Evolutionary conservation across 1,140 invertebrate genomes (phyloP).

Genomic region (Caerostris extrusa): DNA sequence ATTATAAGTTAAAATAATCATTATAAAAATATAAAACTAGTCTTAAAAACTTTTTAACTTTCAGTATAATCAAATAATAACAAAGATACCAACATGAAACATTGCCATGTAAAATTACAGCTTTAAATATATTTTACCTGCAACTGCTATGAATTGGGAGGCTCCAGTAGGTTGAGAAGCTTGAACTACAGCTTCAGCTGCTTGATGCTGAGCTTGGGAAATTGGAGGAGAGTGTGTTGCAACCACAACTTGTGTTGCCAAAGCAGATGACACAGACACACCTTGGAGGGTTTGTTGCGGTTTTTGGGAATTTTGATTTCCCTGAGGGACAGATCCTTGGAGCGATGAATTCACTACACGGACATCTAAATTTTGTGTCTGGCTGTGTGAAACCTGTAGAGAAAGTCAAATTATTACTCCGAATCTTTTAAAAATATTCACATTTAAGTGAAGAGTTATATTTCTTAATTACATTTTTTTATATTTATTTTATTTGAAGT

Average conservation of each 20-base stretch:
- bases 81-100: too few species aligned
- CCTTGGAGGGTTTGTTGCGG: slow-evolving; percentile 42
- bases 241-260: slow-evolving; percentile 60
- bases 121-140: slow-evolving; percentile 44
- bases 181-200: slow-evolving; percentile 61
- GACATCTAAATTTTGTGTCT: slow-evolving; percentile 59
- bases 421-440: background rate
- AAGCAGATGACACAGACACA: slow-evolving; percentile 4
- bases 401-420: background rate
- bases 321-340: slow-evolving; percentile 34
- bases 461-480: background rate
- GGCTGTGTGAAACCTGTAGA: slow-evolving; percentile 54
- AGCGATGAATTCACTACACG: slow-evolving; percentile 44
- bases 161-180: slow-evolving; percentile 44
- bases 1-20: too few species aligned
- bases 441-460: background rate
- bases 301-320: slow-evolving; percentile 63
- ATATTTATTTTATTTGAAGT: too few species aligned
- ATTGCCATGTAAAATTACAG: too few species aligned
- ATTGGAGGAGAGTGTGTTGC: slow-evolving; percentile 40
- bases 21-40: too few species aligned
- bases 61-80: too few species aligned
- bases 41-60: too few species aligned
- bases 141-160: slow-evolving; percentile 74
- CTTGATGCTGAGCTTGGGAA: slow-evolving; percentile 54